These are phyloP conservation scores for Rhagologus leucostigma DNA, from an alignment of 2,113 vertebrate species.

Conservation along the genomic window DNA sequence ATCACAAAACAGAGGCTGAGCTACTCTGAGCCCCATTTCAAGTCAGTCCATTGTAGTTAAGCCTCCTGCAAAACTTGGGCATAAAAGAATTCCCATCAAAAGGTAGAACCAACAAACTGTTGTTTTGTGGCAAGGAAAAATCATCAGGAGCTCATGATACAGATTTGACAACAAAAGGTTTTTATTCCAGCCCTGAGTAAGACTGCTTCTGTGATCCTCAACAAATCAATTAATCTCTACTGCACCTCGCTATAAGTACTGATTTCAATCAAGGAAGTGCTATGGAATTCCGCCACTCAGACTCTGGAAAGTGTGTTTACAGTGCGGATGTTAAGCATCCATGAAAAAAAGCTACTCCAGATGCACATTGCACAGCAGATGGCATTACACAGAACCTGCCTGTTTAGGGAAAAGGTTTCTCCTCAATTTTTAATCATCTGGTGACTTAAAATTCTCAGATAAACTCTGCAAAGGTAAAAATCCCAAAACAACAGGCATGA, in stretches of 20 bases:
- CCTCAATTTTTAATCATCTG: background rate
- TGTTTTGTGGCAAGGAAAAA: background rate
- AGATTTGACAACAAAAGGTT: background rate
- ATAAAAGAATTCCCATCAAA: background rate
- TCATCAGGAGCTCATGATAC: background rate
- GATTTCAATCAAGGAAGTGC: background rate
- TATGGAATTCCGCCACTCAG: background rate
- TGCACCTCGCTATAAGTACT: background rate
- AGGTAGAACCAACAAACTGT: background rate
- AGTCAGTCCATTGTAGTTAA: background rate
- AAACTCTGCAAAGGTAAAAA: background rate
- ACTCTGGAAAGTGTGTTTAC: background rate
- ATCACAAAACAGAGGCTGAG: background rate
- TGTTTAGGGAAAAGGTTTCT: background rate
- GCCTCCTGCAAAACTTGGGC: background rate
- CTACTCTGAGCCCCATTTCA: background rate
- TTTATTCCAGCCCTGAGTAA: background rate
- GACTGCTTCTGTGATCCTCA: background rate
- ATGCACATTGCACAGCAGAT: background rate
- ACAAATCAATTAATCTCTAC: background rate
- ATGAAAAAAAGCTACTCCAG: background rate
- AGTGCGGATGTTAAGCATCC: rapidly evolving
- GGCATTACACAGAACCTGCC: background rate
- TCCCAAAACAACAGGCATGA: background rate
- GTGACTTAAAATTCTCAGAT: background rate